Percentiles rank a stretch among this genome's conserved stretches.
phyloP scores from a whole-genome alignment of 2,113 vertebrate genomes.

The Pantherophis guttatus region DNA sequence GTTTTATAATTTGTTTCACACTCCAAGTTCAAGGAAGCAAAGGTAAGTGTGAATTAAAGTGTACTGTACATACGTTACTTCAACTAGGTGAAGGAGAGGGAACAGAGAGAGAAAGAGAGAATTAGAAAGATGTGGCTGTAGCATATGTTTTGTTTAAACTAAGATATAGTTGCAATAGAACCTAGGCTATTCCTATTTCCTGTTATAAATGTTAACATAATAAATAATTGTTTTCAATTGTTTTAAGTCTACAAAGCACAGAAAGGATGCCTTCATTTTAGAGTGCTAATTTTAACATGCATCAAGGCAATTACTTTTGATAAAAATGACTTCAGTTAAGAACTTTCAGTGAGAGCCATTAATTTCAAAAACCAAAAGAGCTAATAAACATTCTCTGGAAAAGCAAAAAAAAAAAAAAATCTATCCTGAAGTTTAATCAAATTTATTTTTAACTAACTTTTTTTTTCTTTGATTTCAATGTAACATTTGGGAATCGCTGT shows the following conservation, averaged over 20 bases:
- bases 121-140: not conserved
- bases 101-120: not conserved
- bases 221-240: not conserved
- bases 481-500: not conserved
- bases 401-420: not conserved
- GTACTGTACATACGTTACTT: not conserved
- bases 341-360: not conserved
- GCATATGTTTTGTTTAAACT: not conserved
- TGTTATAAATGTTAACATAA: not conserved
- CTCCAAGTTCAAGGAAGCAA: slow-evolving; percentile 72
- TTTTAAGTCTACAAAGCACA: not conserved
- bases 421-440: not conserved
- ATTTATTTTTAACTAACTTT: not conserved
- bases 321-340: not conserved
- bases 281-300: not conserved
- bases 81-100: not conserved
- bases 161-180: not conserved
- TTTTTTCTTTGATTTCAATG: not conserved
- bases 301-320: not conserved
- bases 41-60: slow-evolving; percentile 74
- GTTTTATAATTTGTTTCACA: slow-evolving; percentile 72
- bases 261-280: not conserved
- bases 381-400: not conserved
- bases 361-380: not conserved
- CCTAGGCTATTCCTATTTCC: not conserved